Conservation (phyloP, 2,113 vertebrate genomes). For the Hyperopisus bebe region DNA sequence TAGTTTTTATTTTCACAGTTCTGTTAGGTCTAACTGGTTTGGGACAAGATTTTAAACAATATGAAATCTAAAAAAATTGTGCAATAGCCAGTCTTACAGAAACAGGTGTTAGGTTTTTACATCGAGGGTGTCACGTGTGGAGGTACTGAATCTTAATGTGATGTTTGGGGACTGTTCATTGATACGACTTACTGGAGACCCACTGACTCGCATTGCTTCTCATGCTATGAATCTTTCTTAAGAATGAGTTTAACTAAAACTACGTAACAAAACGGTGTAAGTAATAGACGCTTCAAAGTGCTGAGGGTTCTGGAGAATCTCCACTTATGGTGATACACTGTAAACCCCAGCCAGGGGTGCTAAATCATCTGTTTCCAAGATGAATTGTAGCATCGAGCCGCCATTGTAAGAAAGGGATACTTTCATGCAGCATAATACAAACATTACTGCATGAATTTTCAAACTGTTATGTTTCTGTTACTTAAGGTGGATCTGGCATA, state of each 20-base stretch:
- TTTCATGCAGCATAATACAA: neutral
- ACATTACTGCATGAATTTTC: neutral
- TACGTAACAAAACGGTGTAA: neutral
- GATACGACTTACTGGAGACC: neutral
- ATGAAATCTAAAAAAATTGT: neutral
- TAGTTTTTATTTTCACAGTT: neutral
- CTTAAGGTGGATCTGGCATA: slow-evolving; percentile 8
- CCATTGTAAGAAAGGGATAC: neutral
- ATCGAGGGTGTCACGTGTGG: neutral
- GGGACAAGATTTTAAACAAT: neutral
- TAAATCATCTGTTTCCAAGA: neutral
- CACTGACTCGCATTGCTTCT: neutral
- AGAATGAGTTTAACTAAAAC: neutral
- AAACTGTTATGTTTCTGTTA: neutral
- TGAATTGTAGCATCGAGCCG: neutral
- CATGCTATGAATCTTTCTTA: neutral
- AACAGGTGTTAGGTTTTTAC: neutral
- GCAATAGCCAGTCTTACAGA: neutral
- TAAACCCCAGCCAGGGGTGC: neutral
- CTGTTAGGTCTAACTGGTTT: neutral
- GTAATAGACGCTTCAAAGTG: neutral
- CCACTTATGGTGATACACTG: neutral
- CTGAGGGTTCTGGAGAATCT: neutral
- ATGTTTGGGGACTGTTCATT: neutral
- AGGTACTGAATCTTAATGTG: neutral